phyloP scores from a whole-genome alignment of 2,797 vertebrate species.

The Tokudaia tokunoshimensis region DNA sequence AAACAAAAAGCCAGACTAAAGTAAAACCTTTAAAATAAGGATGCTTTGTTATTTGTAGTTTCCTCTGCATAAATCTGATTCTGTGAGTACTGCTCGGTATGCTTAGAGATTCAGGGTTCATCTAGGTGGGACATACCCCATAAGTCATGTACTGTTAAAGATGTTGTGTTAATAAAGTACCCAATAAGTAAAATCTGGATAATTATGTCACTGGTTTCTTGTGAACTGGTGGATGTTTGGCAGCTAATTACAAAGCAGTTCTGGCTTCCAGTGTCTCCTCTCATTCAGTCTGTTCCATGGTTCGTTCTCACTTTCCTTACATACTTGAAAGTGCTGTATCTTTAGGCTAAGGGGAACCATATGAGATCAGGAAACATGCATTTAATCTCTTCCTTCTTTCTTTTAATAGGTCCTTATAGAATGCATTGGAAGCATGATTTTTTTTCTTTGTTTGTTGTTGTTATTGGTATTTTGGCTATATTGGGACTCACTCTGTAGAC shows the following conservation, averaged over 20 bases:
- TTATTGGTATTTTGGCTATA: not conserved
- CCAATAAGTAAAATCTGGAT: slow-evolving; percentile 43
- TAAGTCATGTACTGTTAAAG: not conserved
- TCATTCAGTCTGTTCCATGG: not conserved
- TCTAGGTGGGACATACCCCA: not conserved
- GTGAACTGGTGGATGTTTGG: not conserved
- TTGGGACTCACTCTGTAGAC: not conserved
- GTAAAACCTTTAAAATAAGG: slow-evolving; percentile 17
- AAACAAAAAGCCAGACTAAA: slow-evolving; percentile 28
- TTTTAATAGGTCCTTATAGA: not conserved
- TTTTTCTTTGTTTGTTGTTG: not conserved
- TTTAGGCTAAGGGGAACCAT: not conserved
- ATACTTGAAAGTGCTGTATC: slow-evolving; percentile 62
- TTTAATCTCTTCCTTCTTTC: not conserved
- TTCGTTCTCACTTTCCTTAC: slow-evolving; percentile 56
- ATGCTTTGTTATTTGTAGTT: slow-evolving; percentile 28
- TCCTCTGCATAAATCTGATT: slow-evolving; percentile 17
- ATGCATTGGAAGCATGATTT: not conserved
- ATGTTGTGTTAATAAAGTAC: slow-evolving; percentile 40
- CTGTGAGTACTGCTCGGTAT: not conserved
- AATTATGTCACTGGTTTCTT: not conserved
- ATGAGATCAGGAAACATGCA: slow-evolving; percentile 4
- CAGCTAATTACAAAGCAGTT: slow-evolving; percentile 2
- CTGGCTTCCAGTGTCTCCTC: slow-evolving; percentile 39
- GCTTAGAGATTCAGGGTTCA: not conserved